Base-by-base conservation (phyloP, 2,888 invertebrate genomes). In the Anthrax anthrax region DNA sequence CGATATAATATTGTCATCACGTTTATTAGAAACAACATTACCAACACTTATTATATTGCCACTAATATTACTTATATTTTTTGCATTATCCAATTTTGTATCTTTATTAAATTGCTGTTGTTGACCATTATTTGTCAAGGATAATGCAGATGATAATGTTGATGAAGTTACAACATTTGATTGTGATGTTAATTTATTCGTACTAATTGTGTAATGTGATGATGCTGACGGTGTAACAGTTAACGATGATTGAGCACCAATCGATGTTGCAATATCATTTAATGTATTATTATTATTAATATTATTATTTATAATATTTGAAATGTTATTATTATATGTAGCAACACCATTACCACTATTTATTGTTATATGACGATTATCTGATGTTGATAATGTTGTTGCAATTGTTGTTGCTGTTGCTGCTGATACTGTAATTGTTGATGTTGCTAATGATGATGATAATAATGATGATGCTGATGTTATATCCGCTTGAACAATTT, bases 231-330 rank as follows among this genome's bases (percentile, higher is more conserved):
- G 14, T 23, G 54, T 54, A 47, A 48, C 16, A 18, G 38, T 46
- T 46, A 46, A 32, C 44, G 46, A 47, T 53, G 38, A 61, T 64
- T 56, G 62, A 48, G 54, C 60, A 60, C 38, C 64, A 59, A 44
- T 18, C 2, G 40, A 39, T 38, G 51, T 52, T 52, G 47, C 18
- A 34, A 42, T 18, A 44, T 37, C 23, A 39, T 43, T 44, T 44
- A 49, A 41, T 42, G 44, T 43, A 40, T 49, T 38, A 44, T 44
- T 44, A 48, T 45, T 18, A 32, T 43, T 37, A 41, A 39, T 14
- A 47, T 32, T 50, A 46, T 27, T 37, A 48, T 44, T 44, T 39
- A 38, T 42, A 48, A 41, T 42, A 43, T 43, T 47, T 1, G 29
- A 29, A 32, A 18, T 46, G 19, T 38, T 46, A 23, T 41, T 47